Evolutionary conservation across 2,113 vertebrate species (phyloP), one percentile per base, ranked within the genome.

Genomic region (Gobius niger): DNA sequence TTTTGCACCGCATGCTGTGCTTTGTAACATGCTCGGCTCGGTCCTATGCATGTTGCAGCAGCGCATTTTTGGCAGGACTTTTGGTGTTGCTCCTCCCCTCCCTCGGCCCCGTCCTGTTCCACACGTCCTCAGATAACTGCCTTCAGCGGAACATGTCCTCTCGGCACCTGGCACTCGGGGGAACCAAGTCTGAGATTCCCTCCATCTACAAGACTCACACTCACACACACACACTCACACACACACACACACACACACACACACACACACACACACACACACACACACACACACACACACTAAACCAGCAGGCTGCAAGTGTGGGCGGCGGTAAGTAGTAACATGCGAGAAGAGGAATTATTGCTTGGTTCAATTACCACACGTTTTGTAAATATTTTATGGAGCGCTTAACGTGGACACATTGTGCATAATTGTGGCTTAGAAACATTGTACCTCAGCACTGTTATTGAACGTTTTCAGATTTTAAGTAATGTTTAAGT

Each of bases 101-200:
- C 16, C 54, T 57, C 66, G 63, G 19, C 73, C 82, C 14, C 60
- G 57, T 67, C 42, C 73, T 59, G 67, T 80, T 81, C 80, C 65
- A 63, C 82, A 82, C 72, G 78, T 87, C 85, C 84, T 89, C 82
- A 88, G 88, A 91, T 90, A 87, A 88, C 85, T 80, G 88, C 89
- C 89, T 87, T 75, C 73, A 87, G 88, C 87, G 78, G 81, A 85
- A 87, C 79, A 85, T 86, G 85, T 91, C 90, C 88, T 90, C 83
- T 85, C 78, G 81, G 85, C 85, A 86, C 86, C 85, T 88, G 82
- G 77, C 78, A 89, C 85, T 85, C 78, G 51, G 65, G 86, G 88
- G 82, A 85, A 80, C 54, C 74, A 67, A 80, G 80, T 78, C 78
- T 67, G 73, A 80, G 77, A 34, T 82, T 84, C 76, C 81, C 77